phyloP scores from a whole-genome alignment of 2,888 invertebrate genomes.

The Gisinianus flammeolus region DNA sequence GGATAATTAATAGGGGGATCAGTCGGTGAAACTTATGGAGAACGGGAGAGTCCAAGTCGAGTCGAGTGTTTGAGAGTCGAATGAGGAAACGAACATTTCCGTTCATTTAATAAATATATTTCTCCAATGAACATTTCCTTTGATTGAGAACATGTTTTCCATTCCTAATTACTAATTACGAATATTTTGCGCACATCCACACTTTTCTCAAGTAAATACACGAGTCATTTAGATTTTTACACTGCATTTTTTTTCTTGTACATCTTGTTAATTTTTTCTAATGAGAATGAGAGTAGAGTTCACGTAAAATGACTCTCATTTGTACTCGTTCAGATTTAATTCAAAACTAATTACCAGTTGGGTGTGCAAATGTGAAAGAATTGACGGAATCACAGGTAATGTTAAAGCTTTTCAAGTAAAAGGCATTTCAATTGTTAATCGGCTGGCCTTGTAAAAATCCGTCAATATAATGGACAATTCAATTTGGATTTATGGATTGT shows the following conservation, averaged over 20 bases:
- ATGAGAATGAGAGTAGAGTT: not conserved
- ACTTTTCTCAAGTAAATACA: not conserved
- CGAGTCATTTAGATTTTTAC: not conserved
- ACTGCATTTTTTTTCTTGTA: not conserved
- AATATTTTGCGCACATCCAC: not conserved
- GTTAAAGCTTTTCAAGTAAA: no score
- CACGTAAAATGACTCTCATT: no score
- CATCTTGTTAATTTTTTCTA: not conserved
- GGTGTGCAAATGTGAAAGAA: no score
- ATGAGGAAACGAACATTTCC: not conserved
- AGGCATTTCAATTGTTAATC: no score
- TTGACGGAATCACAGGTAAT: no score
- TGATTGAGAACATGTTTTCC: not conserved
- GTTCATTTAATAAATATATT: not conserved
- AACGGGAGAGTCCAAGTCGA: not conserved
- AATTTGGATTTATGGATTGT: not conserved
- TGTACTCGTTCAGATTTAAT: no score
- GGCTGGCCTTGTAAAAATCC: no score
- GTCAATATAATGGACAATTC: no score
- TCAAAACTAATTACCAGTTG: no score
- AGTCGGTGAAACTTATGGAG: not conserved
- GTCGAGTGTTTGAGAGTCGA: not conserved
- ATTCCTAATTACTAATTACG: not conserved
- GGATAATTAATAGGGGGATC: not conserved
- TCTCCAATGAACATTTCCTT: not conserved